Evolutionary conservation across 1,140 invertebrate genomes (phyloP), one percentile per base, ranked within the genome.

Genomic region (Hirudo medicinalis): DNA sequence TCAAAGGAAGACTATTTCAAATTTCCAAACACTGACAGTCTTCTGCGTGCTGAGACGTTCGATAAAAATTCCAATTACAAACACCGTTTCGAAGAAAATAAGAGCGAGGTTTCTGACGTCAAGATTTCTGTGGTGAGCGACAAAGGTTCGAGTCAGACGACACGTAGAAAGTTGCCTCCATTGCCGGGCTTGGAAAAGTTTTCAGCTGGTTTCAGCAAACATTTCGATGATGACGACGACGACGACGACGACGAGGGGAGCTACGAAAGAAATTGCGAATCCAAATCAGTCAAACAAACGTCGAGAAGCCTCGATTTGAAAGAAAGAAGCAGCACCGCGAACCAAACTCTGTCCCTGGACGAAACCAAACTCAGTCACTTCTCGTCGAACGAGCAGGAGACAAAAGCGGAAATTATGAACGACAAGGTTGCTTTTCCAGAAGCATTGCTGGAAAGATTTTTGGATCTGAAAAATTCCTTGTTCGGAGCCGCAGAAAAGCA

Each of bases 361-460:
- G 57, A 32, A n/a, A 63, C 22, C 13, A 25, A 63, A 63, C 57
- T 25, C 57, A 63, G 22, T 63, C 57, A n/a, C 19, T 32, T 25
- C 57, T 25, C 29, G 22, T 63, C 29, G 57, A 63, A 22, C 29
- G 22, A 25, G 57, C 22, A 63, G 29, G 13, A 1, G 57, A 63
- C 19, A 63, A 22, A 25, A 17, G 43, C 9, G 11, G 11, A 49
- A 49, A 49, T 49, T 49, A 49, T 49, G 43, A 32, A 63, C 57
- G 57, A 63, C 57, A 63, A 63, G 57, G 29, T 63, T 25, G 57
- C 57, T 25, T 63, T 25, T 63, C 29, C 57, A n/a, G 57, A 63
- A 32, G 29, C 57, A 32, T 25, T 63, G 57, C 29, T 63, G 57
- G 57, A 63, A 32, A 13, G 29, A 32, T 63, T 63, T 32, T 25